Evolutionary conservation across 2,113 vertebrate species (phyloP), one percentile per base, ranked within the genome.

Genomic region (Phasianus colchicus): DNA sequence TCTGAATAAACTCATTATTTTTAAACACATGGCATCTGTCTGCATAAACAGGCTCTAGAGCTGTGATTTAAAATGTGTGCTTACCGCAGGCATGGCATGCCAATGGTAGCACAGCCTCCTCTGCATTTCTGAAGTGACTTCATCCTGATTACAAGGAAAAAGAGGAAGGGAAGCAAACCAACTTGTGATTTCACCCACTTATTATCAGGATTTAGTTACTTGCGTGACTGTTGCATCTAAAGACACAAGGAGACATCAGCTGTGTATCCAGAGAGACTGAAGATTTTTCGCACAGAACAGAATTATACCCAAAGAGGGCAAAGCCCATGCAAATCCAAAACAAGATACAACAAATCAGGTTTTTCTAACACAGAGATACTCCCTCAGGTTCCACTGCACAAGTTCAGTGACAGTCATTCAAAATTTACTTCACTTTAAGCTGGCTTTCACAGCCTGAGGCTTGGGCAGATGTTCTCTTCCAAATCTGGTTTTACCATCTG

Each of bases 1-100:
- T 92, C 84, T 91, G 88, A 95, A 96, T 85, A 91, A 92, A 95
- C 71, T 82, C 78, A 95, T 94, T 93, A 86, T 94, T 96, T 94
- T 96, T 95, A 92, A 96, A 90, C 83, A 75, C 64, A 83, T 88
- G 96, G 94, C 92, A 96, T 91, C 92, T 92, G 91, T 52, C 69
- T 92, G 63, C 72, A 83, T 83, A 93, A 97, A 95, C 93, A 94
- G 94, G 69, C 61, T 80, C 74, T 38, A 87, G 61, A 93, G 80
- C 82, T 91, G 87, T 88, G 82, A 91, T 95, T 95, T 91, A 86
- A 96, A 95, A 88, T 55, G 63, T 85, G 67, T 91, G 84, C 75
- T 92, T 91, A 85, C 91, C 79, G 50, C 74, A 93, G 79, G 67
- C 91, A 89, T 0, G 2, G 74, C 50, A 40, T 91, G 58, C 81